Evolutionary conservation across 1,140 invertebrate species (phyloP), one percentile per base, ranked within the genome.

Genomic region (Drosophila fuyamai): DNA sequence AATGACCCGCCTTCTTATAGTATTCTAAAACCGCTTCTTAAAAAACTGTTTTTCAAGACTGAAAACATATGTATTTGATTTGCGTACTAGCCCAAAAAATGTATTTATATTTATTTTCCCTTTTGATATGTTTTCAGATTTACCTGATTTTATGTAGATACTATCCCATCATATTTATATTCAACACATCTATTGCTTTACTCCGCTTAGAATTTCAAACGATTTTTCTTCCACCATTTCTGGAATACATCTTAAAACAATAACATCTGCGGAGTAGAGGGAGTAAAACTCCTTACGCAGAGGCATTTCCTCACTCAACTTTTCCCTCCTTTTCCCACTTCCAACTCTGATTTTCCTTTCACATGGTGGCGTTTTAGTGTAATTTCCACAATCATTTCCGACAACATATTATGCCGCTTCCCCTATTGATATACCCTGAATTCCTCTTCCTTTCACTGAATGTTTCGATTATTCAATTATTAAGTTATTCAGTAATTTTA

Each of bases 331-430:
- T 13, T 18, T 48, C 13, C 5, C 7, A 47, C 12, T 36, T 40
- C 18, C 5, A 12, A 4, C 27, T 53, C 10, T 10, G 6, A 32
- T 18, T 18, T 40, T 29, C 12, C n/a, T 36, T 9, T 23, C 41
- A n/a, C 12, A 18, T 32, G 4, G 18, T 1, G 41, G 18, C 61
- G 71, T 72, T 86, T 86, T 79, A 86, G 82, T 86, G 82, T 86
- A 86, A 86, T 86, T 86, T 86, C 82, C 82, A 82, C 82, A 73
- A 76, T 86, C 78, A 86, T 86, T 86, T 86, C 82, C 82, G 85
- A 81, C 71, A 86, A 74, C 82, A 86, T 86, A 81, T 85, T 86
- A 79, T 86, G 76, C 59, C 62, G 29, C 46, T 54, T 46, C 70
- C 61, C 73, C 62, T 62, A 71, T 79, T 75, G 79, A 79, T 75